Evolutionary conservation across 2,888 invertebrate species (phyloP).

Genomic region (Eupithecia exiguata): DNA sequence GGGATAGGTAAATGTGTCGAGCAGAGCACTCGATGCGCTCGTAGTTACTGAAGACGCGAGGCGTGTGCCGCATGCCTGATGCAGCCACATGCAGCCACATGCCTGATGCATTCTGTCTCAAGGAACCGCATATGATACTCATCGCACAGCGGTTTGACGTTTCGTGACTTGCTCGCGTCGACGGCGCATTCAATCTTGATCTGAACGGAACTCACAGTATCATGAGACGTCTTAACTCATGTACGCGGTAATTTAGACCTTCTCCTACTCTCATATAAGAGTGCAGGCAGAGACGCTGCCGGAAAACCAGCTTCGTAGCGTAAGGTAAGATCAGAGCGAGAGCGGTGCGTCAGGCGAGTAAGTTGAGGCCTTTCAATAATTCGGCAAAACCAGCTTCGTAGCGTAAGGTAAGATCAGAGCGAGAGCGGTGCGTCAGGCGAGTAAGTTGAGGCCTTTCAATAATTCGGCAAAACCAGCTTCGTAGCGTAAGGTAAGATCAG

Average conservation of each 20-base stretch:
- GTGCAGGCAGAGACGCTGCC: constrained; percentile 29
- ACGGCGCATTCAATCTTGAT: constrained; percentile 70
- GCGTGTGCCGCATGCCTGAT: constrained; percentile 35
- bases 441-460: too few species aligned
- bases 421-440: too few species aligned
- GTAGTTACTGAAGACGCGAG: constrained; percentile 29
- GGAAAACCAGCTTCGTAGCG: constrained; percentile 44
- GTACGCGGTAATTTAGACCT: constrained; percentile 45
- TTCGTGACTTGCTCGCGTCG: constrained; percentile 71
- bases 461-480: too few species aligned
- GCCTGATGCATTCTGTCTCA: constrained; percentile 33
- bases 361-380: too few species aligned
- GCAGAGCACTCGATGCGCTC: neutral
- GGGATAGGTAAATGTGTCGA: constrained; percentile 7
- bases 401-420: too few species aligned
- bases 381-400: too few species aligned
- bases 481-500: too few species aligned
- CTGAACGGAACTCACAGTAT: constrained; percentile 49
- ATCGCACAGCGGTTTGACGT: constrained; percentile 54
- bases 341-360: constrained; percentile 57
- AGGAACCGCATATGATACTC: constrained; percentile 37
- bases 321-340: constrained; percentile 60
- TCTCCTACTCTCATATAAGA: constrained; percentile 31
- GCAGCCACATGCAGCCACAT: constrained; percentile 27
- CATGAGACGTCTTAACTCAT: constrained; percentile 30